Base-by-base conservation (phyloP, 2,888 invertebrate species). In the Acleris literana region DNA sequence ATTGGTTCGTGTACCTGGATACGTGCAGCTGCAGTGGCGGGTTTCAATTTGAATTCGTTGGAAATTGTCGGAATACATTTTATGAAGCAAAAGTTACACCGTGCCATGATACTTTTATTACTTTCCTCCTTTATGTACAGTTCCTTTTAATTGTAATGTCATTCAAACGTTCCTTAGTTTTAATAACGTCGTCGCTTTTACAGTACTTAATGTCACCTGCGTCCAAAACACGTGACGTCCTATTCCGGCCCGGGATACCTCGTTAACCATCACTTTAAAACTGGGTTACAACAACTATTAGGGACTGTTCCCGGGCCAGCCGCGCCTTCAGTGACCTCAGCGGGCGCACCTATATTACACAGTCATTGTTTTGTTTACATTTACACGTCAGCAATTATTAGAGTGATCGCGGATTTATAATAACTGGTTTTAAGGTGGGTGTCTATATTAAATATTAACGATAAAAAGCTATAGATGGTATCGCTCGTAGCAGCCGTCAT, bases 291-390 rank as follows among this genome's bases (percentile, higher is more conserved):
- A 62, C 62, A 52, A 66, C 57, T 66, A 62, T 66, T 61, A 66
- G 56, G 39, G 44, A 66, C 53, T 49, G 64, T 66, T 49, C 66
- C 62, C 66, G 65, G 65, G 60, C 60, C 44, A 25, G 58, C 69
- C 69, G 52, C 69, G 62, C 66, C 69, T 65, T 25, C 56, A 25
- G 77, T 88, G 89, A 88, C 88, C 86, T 88, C 86, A 84, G 78
- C 78, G 77, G 69, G 71, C 57, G 82, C 74, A 78, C 70, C 74
- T 72, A 80, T 88, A 90, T 90, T 88, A 88, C 87, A 89, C 77
- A 91, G 85, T 92, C 92, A 92, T 87, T 90, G 89, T 90, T 91
- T 89, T 90, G 88, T 86, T 90, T 90, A 89, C 87, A 90, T 90
- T 91, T 90, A 90, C 90, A 90, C 91, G 88, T 91, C 90, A 89